These are phyloP conservation scores for Conopomorpha cramerella DNA, from an alignment of 1,140 invertebrate genomes.

Conservation along the genomic window DNA sequence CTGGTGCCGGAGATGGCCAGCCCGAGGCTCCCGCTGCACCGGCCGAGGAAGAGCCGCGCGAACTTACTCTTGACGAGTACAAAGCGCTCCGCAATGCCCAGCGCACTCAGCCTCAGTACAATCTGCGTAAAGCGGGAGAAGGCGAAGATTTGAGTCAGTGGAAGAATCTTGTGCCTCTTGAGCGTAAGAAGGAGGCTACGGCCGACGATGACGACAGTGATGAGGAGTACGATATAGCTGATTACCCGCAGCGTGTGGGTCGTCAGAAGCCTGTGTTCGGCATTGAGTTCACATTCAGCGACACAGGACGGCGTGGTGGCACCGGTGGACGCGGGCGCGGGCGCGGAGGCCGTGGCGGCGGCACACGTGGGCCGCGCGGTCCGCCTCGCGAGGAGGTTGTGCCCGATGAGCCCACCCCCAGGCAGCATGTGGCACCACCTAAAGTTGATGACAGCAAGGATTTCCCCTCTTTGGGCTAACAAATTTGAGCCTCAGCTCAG, in stretches of 20 bases:
- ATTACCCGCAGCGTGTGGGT: constrained; percentile 86
- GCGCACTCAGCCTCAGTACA: constrained; percentile 81
- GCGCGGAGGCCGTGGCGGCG: constrained; percentile 33
- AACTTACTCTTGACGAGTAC: constrained; percentile 88
- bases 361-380: constrained; percentile 28
- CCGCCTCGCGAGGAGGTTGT: constrained; percentile 27
- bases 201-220: constrained; percentile 68
- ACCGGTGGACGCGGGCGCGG: constrained; percentile 66
- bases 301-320: constrained; percentile 73
- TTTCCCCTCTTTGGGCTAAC: constrained; percentile 87
- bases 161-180: constrained; percentile 88
- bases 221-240: constrained; percentile 77
- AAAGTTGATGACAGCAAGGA: constrained; percentile 95
- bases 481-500: constrained; percentile 31
- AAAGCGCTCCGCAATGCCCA: constrained; percentile 76
- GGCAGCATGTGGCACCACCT: constrained; percentile 69
- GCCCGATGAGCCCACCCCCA: constrained; percentile 22
- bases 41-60: constrained; percentile 76
- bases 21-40: constrained; percentile 48
- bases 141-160: constrained; percentile 88
- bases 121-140: constrained; percentile 89
- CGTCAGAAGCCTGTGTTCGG: constrained; percentile 85
- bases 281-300: constrained; percentile 89
- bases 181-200: constrained; percentile 76
- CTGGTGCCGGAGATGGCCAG: constrained; percentile 50